phyloP scores from a whole-genome alignment of 2,113 vertebrate genomes.

The Romanogobio albipinnatus region DNA sequence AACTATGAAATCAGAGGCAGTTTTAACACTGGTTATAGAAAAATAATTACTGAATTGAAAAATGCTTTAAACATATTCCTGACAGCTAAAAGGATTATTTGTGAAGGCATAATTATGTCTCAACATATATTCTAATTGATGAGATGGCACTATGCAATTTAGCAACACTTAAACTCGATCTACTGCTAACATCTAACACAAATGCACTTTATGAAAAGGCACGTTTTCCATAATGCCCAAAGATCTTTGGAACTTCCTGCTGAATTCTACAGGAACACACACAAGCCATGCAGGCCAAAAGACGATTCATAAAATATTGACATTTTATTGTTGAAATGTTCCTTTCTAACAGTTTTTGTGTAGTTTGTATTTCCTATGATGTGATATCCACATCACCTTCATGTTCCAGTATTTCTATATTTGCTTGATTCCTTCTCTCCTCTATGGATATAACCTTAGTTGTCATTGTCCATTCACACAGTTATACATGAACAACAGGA shows the following conservation, averaged over 20 bases:
- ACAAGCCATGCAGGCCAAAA: background rate
- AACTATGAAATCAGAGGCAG: background rate
- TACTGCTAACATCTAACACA: background rate
- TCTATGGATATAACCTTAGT: conserved; percentile 47
- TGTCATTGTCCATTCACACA: conserved; percentile 61
- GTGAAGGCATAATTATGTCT: background rate
- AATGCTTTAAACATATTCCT: too few species aligned
- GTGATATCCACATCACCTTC: conserved; percentile 11
- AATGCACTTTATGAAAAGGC: background rate
- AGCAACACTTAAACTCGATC: background rate
- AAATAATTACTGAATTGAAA: background rate
- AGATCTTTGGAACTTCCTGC: background rate
- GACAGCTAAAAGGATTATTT: too few species aligned
- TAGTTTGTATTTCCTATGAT: conserved; percentile 24
- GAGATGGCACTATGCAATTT: background rate
- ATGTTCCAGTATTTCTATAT: conserved; percentile 27
- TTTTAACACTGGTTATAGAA: background rate
- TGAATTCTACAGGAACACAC: background rate
- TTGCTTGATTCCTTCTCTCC: conserved; percentile 25
- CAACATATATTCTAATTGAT: background rate
- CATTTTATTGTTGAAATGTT: background rate
- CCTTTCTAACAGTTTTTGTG: background rate
- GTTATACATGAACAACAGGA: conserved; percentile 51
- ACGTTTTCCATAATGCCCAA: background rate
- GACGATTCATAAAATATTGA: conserved; percentile 23